Percentiles rank a stretch among this genome's conserved stretches.
These are phyloP conservation scores for Danio kyathit DNA, from an alignment of 2,797 vertebrate genomes.

Conservation along the genomic window DNA sequence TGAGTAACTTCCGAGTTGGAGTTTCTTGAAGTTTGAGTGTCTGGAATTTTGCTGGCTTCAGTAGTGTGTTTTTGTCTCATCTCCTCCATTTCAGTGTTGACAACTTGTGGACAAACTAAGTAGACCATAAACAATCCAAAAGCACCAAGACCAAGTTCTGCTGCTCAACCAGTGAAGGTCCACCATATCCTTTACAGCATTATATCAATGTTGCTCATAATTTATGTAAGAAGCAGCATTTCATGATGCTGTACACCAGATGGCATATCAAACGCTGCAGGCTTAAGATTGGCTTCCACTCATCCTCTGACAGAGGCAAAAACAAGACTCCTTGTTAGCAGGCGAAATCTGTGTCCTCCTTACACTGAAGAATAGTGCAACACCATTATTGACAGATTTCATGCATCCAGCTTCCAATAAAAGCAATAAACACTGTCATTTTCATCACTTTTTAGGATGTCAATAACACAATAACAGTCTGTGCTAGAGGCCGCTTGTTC, in stretches of 20 bases:
- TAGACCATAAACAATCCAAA: too few species aligned
- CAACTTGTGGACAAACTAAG: too few species aligned
- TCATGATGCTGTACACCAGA: slow-evolving; percentile 23
- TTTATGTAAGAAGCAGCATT: slow-evolving; percentile 15
- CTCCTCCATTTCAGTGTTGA: too few species aligned
- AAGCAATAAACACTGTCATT: not conserved
- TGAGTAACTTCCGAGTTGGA: too few species aligned
- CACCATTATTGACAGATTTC: not conserved
- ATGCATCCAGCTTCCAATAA: not conserved
- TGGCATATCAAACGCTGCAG: slow-evolving; percentile 26
- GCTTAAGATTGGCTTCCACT: slow-evolving; percentile 5
- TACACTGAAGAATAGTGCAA: not conserved
- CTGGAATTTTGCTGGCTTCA: too few species aligned
- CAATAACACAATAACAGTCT: too few species aligned
- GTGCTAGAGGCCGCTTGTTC: too few species aligned
- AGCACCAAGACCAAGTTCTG: too few species aligned
- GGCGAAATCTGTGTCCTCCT: not conserved
- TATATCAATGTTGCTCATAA: slow-evolving; percentile 5
- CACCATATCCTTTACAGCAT: slow-evolving; percentile 1
- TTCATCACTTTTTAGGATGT: not conserved
- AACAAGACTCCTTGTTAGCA: slow-evolving; percentile 31
- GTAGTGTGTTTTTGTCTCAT: too few species aligned
- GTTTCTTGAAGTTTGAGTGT: too few species aligned
- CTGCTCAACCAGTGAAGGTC: not conserved
- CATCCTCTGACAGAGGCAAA: slow-evolving; percentile 19